A percentile compares a stretch with the other conserved stretches of the same genome.
Evolutionary conservation across 1,140 invertebrate species (phyloP).

Genomic region (Caenorhabditis briggsae): DNA sequence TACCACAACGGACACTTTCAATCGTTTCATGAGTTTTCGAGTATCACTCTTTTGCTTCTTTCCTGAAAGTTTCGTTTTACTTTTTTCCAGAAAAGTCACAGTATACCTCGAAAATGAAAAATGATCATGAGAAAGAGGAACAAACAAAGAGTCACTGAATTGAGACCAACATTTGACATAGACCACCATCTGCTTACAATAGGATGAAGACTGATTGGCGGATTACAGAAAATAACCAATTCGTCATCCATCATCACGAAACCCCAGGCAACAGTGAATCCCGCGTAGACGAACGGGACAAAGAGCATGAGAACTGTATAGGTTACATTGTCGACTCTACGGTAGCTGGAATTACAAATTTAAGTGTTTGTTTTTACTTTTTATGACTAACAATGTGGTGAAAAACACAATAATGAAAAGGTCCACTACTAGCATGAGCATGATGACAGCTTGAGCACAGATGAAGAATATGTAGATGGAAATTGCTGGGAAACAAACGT

Average conservation of each 20-base stretch:
- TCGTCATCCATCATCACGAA: slow-evolving; percentile 44
- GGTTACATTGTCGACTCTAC: neutral
- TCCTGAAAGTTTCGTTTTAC: neutral
- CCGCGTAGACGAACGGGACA: neutral
- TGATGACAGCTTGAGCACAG: slow-evolving; percentile 30
- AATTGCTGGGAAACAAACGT: slow-evolving; percentile 7
- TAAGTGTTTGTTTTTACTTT: neutral
- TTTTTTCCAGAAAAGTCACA: neutral
- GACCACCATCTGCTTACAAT: slow-evolving; percentile 36
- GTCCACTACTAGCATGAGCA: slow-evolving; percentile 23
- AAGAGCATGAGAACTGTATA: neutral
- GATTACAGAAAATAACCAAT: slow-evolving; percentile 41
- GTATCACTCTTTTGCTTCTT: slow-evolving; percentile 49
- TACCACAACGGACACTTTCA: slow-evolving; percentile 20
- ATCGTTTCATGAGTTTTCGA: slow-evolving; percentile 28
- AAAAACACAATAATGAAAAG: slow-evolving; percentile 14
- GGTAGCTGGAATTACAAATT: neutral
- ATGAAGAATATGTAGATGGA: slow-evolving; percentile 17
- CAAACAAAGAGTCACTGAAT: slow-evolving; percentile 23
- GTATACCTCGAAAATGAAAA: slow-evolving; percentile 13
- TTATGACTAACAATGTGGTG: slow-evolving; percentile 5
- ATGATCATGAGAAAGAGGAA: slow-evolving; percentile 6
- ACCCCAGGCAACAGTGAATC: slow-evolving; percentile 28
- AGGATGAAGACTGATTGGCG: slow-evolving; percentile 32
- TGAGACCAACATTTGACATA: slow-evolving; percentile 15